phyloP scores from a whole-genome alignment of 2,888 invertebrate species.

The Pseudanteris insignis region DNA sequence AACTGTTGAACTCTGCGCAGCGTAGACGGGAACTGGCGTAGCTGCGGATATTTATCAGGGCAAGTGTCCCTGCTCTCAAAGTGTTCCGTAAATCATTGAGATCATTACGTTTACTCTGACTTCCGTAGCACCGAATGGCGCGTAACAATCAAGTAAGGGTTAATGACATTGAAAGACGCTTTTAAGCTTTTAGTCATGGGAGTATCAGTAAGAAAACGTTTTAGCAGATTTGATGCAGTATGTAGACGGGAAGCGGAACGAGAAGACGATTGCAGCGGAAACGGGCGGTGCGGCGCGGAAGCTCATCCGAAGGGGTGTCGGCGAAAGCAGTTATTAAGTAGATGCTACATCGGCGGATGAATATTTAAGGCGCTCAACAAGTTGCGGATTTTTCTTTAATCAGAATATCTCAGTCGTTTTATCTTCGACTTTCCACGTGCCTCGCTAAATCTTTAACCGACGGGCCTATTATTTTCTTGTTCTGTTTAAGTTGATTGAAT shows the following conservation, averaged over 20 bases:
- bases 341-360: constrained; percentile 63
- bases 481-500: too few species aligned
- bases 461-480: too few species aligned
- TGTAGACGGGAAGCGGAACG: constrained; percentile 37
- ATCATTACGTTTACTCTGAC: too few species aligned
- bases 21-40: too few species aligned
- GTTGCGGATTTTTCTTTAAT: constrained; percentile 64
- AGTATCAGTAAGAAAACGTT: constrained; percentile 62
- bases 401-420: constrained; percentile 22
- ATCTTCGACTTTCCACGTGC: constrained; percentile 19
- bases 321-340: constrained; percentile 64
- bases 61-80: too few species aligned
- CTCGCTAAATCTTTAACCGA: constrained; percentile 9
- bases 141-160: constrained; percentile 39
- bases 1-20: too few species aligned
- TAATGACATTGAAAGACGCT: constrained; percentile 61
- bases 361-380: constrained; percentile 67
- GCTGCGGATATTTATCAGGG: too few species aligned
- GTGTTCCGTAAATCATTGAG: too few species aligned
- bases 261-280: constrained; percentile 16
- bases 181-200: constrained; percentile 59
- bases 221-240: constrained; percentile 58
- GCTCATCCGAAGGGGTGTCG: constrained; percentile 51
- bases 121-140: too few species aligned
- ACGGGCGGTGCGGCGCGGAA: constrained; percentile 26